Evolutionary conservation across 2,797 vertebrate genomes (phyloP), one percentile per base, ranked within the genome.

Genomic region (Rhinoraja longicauda): DNA sequence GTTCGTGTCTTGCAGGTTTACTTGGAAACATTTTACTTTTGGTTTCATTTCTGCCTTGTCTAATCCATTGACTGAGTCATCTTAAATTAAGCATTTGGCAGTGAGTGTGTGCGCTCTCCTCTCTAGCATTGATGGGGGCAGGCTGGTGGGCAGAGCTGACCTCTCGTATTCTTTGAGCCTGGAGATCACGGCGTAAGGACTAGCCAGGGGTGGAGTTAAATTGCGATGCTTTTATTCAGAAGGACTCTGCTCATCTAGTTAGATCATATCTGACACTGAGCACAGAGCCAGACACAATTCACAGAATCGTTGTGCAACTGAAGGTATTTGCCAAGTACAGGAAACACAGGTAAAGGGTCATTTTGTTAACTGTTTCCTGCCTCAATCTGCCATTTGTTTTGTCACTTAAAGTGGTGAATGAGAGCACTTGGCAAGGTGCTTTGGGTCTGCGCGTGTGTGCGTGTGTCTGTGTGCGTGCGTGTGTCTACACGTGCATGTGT

Each of bases 1-100:
- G 13, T 36, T 78, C 7, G 32, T 59, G 32, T 32, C 17, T 36
- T 67, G n/a, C 67, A 67, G 0, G n/a, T 36, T 67, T 67, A 62
- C n/a, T 84, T 88, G 24, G 17, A 36, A 19, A 2, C 21, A 62
- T 8, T 36, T 32, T 6, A 36, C 59, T 88, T 88, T 88, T 88
- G 32, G 84, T 88, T 88, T 88, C 84, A 36, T 88, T 88, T 88
- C 84, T 88, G 59, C 6, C 67, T 21, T 67, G 67, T 88, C n/a
- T 9, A 13, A 67, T 88, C 7, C 64, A 36, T 21, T 9, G 15
- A 21, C n/a, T 67, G 59, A 88, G n/a, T 88, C 84, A n/a, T n/a
- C n/a, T n/a, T n/a, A n/a, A n/a, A n/a, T n/a, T n/a, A n/a, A n/a
- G n/a, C n/a, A n/a, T n/a, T n/a, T n/a, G 45, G 45, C 45, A 4